Percentiles rank a stretch among this genome's conserved stretches.
Evolutionary conservation across 2,888 invertebrate genomes (phyloP).

Genomic region (Notodonta ziczac): DNA sequence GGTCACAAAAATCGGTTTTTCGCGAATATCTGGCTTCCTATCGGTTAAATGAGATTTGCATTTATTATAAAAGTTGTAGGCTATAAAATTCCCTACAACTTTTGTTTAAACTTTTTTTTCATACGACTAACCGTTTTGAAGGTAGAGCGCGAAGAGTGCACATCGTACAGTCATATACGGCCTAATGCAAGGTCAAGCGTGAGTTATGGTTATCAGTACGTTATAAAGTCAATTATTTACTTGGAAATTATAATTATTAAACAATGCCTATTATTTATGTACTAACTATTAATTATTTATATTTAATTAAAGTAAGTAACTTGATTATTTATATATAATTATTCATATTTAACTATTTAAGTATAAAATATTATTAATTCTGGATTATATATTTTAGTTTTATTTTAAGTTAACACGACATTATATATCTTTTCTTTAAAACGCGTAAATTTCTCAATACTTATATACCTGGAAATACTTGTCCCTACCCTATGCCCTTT

Average conservation of each 20-base stretch:
- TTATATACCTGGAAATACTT: too few species aligned
- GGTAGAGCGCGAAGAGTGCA: slow-evolving; percentile 32
- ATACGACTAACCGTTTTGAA: slow-evolving; percentile 28
- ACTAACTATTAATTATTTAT: slow-evolving; percentile 28
- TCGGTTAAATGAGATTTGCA: slow-evolving; percentile 14
- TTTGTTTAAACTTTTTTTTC: slow-evolving; percentile 31
- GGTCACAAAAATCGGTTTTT: slow-evolving; percentile 2
- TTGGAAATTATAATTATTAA: slow-evolving; percentile 15
- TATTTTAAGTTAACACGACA: too few species aligned
- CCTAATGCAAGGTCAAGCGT: slow-evolving; percentile 38
- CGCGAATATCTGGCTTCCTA: slow-evolving; percentile 22
- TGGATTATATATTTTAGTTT: neutral
- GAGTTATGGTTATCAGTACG: slow-evolving; percentile 33
- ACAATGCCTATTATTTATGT: slow-evolving; percentile 27
- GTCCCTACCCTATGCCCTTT: too few species aligned
- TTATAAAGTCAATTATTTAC: slow-evolving; percentile 16
- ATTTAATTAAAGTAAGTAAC: slow-evolving; percentile 9
- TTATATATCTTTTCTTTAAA: too few species aligned
- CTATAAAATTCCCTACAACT: slow-evolving; percentile 27
- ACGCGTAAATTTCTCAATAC: too few species aligned
- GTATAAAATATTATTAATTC: slow-evolving; percentile 26
- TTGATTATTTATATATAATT: slow-evolving; percentile 16
- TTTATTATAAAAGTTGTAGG: slow-evolving; percentile 5
- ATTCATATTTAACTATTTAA: slow-evolving; percentile 26
- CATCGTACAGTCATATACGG: slow-evolving; percentile 31